phyloP scores from a whole-genome alignment of 1,140 invertebrate species.

The Pantala flavescens region DNA sequence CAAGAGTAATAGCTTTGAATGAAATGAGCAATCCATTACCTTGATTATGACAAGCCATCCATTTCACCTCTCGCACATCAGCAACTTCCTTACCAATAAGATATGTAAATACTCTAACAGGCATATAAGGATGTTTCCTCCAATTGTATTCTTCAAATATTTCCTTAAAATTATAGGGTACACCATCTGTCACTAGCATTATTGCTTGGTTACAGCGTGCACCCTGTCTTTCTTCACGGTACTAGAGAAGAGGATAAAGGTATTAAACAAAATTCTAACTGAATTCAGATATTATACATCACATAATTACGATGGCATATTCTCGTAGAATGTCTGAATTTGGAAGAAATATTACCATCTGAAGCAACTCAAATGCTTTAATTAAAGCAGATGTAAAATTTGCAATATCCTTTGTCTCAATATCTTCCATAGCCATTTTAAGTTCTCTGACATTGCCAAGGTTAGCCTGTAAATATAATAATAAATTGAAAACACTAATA shows the following conservation, averaged over 20 bases:
- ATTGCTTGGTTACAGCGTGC: conserved; percentile 81
- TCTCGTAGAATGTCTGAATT: not conserved
- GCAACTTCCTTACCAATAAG: conserved; percentile 84
- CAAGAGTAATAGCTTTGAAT: no score
- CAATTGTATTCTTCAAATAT: conserved; percentile 85
- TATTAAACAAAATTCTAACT: conserved; percentile 14
- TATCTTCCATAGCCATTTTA: conserved; percentile 61
- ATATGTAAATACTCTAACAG: conserved; percentile 94
- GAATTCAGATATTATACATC: no score
- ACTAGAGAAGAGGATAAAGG: conserved; percentile 23
- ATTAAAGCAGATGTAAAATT: conserved; percentile 87
- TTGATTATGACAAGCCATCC: conserved; percentile 94
- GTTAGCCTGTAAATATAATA: conserved; percentile 56
- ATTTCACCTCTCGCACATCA: conserved; percentile 65
- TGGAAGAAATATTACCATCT: conserved; percentile 31
- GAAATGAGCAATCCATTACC: no score
- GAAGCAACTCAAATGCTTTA: conserved; percentile 79
- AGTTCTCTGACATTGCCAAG: conserved; percentile 76
- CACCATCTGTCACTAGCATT: conserved; percentile 96
- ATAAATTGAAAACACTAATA: not conserved
- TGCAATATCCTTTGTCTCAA: conserved; percentile 75
- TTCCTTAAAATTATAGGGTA: conserved; percentile 84
- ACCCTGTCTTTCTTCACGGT: conserved; percentile 31
- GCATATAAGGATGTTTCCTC: conserved; percentile 53
- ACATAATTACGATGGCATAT: not conserved